phyloP scores from a whole-genome alignment of 2,113 vertebrate species.

The Tamias sibiricus region DNA sequence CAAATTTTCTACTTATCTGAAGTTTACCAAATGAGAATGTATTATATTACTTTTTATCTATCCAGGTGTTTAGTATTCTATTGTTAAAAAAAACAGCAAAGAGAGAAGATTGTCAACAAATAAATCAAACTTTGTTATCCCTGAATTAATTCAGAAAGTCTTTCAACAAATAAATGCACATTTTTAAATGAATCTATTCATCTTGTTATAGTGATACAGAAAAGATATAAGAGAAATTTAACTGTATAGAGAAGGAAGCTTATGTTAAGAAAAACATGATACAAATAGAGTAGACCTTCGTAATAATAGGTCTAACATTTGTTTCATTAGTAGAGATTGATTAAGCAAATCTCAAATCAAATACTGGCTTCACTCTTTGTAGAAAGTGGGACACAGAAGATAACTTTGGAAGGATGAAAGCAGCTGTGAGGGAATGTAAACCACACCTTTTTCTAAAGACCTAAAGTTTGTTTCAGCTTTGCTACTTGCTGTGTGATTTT shows the following conservation, averaged over 20 bases:
- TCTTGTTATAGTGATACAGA: not conserved
- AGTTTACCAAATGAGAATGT: not conserved
- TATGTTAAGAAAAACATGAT: not conserved
- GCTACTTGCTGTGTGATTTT: not conserved
- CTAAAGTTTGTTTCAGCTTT: not conserved
- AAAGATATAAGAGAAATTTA: not conserved
- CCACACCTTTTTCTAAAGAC: not conserved
- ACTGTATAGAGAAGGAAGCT: not conserved
- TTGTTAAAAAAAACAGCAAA: not conserved
- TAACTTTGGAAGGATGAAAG: not conserved
- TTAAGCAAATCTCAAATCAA: not conserved
- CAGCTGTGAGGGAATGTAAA: not conserved
- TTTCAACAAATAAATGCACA: constrained; percentile 30
- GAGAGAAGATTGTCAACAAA: not conserved
- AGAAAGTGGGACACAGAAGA: not conserved
- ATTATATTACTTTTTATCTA: not conserved
- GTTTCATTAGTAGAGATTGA: not conserved
- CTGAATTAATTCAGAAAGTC: not conserved
- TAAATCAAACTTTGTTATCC: not conserved
- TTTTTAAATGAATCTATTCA: not conserved
- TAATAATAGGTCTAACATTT: not conserved
- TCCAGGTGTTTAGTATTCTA: not conserved
- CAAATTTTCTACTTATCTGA: not conserved
- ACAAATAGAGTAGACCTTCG: not conserved
- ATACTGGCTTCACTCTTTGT: not conserved